Percentiles rank a stretch among this genome's conserved stretches.
phyloP scores from a whole-genome alignment of 2,797 vertebrate genomes.

The Macroramphosus scolopax region DNA sequence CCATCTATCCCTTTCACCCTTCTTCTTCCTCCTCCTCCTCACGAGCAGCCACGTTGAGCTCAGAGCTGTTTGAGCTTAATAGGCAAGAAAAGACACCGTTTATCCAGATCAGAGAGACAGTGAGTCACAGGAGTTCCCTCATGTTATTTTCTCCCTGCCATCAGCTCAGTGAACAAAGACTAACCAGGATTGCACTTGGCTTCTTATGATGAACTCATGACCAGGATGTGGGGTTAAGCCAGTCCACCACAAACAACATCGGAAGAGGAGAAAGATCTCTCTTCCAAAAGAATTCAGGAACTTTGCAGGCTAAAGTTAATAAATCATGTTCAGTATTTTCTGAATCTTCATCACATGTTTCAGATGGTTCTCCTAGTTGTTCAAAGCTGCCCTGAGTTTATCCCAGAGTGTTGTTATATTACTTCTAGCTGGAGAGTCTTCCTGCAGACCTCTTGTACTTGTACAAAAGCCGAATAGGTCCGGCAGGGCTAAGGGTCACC shows the following conservation, averaged over 20 bases:
- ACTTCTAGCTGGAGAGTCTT: constrained; percentile 48
- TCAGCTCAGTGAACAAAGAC: constrained; percentile 29
- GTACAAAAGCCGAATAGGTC: constrained; percentile 49
- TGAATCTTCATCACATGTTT: neutral
- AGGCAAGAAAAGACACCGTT: constrained; percentile 52
- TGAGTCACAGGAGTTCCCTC: constrained; percentile 25
- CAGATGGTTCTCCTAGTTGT: neutral
- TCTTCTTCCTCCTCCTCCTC: constrained; percentile 32
- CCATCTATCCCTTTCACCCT: constrained; percentile 48
- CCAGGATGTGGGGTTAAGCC: constrained; percentile 59
- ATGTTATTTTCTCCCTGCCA: constrained; percentile 13
- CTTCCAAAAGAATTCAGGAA: constrained; percentile 4
- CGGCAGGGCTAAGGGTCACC: constrained; percentile 59
- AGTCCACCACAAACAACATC: constrained; percentile 28
- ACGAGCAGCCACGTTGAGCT: constrained; percentile 38
- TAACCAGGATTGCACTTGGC: constrained; percentile 15
- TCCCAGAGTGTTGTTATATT: constrained; percentile 40
- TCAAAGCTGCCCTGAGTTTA: constrained; percentile 16
- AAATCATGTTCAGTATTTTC: constrained; percentile 4
- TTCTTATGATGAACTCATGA: constrained; percentile 23
- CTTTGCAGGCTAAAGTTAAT: neutral
- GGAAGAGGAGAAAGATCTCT: constrained; percentile 1
- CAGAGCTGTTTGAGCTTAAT: constrained; percentile 41
- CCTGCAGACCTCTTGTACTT: constrained; percentile 53
- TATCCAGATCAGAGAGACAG: constrained; percentile 48